A percentile compares a stretch with the other conserved stretches of the same genome.
Conservation (phyloP, 2,113 vertebrate genomes). For the Podiceps cristatus region DNA sequence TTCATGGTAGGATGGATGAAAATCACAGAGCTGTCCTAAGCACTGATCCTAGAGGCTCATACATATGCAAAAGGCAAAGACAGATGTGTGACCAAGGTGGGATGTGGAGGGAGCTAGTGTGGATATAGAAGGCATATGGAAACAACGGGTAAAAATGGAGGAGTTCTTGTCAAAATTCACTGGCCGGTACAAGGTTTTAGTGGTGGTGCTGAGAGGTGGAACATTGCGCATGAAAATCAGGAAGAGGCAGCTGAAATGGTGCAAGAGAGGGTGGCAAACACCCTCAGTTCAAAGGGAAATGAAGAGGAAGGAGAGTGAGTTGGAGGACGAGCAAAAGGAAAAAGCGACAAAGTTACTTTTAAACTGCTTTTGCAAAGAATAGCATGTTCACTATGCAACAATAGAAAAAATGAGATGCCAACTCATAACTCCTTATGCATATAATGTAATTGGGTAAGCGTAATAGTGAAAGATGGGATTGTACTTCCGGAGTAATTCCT, state of each 20-base stretch:
- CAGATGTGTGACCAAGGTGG: background rate
- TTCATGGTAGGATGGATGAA: background rate
- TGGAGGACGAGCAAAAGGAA: background rate
- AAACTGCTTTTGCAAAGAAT: background rate
- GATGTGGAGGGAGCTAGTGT: background rate
- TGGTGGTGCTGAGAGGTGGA: background rate
- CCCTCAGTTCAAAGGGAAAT: background rate
- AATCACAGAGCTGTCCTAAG: background rate
- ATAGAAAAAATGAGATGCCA: background rate
- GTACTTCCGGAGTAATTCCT: background rate
- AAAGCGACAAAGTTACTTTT: background rate
- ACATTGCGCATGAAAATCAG: fast-evolving
- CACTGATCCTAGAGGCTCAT: background rate
- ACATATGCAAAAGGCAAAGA: background rate
- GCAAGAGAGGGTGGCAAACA: background rate
- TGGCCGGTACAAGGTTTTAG: background rate
- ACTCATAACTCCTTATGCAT: background rate
- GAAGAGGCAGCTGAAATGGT: background rate
- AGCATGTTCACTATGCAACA: background rate
- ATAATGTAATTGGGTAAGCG: background rate
- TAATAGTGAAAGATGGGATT: background rate
- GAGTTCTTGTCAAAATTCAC: background rate
- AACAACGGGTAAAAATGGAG: background rate
- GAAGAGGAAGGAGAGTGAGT: background rate
- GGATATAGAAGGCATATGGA: background rate